Conservation (phyloP, 2,113 vertebrate genomes). For the Dicaeum eximium region DNA sequence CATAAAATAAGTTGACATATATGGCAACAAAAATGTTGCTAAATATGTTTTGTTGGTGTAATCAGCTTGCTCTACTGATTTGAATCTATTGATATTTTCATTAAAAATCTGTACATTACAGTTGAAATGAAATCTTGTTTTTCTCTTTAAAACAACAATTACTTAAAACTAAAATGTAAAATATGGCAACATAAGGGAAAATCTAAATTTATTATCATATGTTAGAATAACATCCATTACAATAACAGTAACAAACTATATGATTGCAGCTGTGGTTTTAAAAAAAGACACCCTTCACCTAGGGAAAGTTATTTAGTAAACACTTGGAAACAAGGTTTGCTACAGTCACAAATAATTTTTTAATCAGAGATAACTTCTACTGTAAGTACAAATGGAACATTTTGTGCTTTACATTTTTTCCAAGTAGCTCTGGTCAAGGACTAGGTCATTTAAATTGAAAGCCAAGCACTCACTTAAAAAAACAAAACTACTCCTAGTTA, state of each 20-base stretch:
- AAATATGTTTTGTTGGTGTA: not conserved
- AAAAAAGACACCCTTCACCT: not conserved
- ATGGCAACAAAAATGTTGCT: not conserved
- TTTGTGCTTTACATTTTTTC: not conserved
- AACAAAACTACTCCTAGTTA: fast-evolving
- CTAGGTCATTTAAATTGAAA: not conserved
- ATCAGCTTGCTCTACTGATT: not conserved
- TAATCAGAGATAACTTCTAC: not conserved
- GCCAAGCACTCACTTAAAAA: not conserved
- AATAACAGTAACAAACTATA: not conserved
- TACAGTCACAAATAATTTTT: not conserved
- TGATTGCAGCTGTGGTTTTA: not conserved
- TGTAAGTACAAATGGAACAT: not conserved
- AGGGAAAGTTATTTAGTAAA: not conserved
- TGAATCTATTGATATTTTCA: not conserved
- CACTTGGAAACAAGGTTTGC: not conserved
- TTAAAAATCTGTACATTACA: not conserved
- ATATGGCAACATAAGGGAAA: not conserved
- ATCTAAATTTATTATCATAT: not conserved
- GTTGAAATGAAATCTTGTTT: not conserved
- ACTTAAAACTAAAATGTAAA: not conserved
- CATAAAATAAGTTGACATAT: not conserved
- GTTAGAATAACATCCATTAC: not conserved
- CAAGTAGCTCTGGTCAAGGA: not conserved
- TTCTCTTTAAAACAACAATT: not conserved